Percentiles rank a stretch among this genome's conserved stretches.
Conservation (phyloP, 2,888 invertebrate genomes). For the Xanthia icteritia region DNA sequence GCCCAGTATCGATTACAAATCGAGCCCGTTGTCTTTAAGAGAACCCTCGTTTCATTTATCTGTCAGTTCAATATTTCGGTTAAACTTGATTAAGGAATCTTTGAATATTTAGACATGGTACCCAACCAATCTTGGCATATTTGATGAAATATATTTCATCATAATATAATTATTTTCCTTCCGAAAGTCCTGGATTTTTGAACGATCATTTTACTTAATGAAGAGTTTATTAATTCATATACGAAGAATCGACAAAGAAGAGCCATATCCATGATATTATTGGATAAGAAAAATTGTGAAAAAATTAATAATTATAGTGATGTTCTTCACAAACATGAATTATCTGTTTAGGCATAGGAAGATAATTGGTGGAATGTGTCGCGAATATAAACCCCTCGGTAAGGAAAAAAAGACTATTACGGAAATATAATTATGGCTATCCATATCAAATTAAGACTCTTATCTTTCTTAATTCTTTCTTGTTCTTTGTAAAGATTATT, state of each 20-base stretch:
- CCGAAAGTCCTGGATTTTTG: slow-evolving; percentile 7
- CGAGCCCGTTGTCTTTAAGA: slow-evolving; percentile 72
- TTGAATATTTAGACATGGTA: slow-evolving; percentile 60
- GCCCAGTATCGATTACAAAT: slow-evolving; percentile 75
- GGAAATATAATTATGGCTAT: slow-evolving; percentile 16
- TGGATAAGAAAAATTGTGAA: background rate
- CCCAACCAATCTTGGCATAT: slow-evolving; percentile 45
- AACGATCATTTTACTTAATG: slow-evolving; percentile 17
- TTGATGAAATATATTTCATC: slow-evolving; percentile 47
- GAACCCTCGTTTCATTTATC: slow-evolving; percentile 78
- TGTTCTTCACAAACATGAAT: background rate
- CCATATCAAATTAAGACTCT: slow-evolving; percentile 39
- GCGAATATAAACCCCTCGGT: slow-evolving; percentile 18
- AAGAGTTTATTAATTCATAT: slow-evolving; percentile 14
- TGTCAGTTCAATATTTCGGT: slow-evolving; percentile 76
- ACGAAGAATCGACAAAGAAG: background rate
- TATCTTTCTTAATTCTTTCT: slow-evolving; percentile 27
- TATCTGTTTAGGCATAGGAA: background rate
- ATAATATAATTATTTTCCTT: slow-evolving; percentile 42
- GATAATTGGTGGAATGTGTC: slow-evolving; percentile 17
- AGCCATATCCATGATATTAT: background rate
- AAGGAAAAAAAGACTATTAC: slow-evolving; percentile 32
- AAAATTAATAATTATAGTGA: background rate
- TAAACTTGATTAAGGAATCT: slow-evolving; percentile 70
- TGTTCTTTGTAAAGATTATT: background rate